Conservation (phyloP, 2,888 invertebrate genomes). For the Philhelius pedissequus region DNA sequence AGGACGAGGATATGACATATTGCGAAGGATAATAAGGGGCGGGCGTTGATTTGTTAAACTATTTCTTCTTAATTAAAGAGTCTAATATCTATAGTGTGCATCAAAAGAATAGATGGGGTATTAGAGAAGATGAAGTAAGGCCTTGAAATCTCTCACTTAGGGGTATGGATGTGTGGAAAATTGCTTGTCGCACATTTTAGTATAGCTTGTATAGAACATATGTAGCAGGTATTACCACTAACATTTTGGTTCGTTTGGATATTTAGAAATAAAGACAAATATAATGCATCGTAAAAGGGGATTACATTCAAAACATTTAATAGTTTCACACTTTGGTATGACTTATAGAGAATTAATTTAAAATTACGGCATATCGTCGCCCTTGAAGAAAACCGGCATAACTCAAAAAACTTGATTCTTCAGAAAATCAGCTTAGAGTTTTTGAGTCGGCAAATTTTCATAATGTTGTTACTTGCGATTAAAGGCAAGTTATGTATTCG, state of each 20-base stretch:
- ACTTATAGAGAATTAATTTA: neutral
- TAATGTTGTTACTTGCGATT: too few species aligned
- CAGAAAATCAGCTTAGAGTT: too few species aligned
- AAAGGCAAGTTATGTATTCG: too few species aligned
- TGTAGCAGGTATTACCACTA: neutral
- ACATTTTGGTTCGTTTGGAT: neutral
- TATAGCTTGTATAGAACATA: neutral
- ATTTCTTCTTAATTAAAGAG: constrained; percentile 49
- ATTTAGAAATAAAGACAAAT: neutral
- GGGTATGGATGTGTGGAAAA: neutral
- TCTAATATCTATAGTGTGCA: constrained; percentile 30
- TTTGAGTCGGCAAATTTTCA: too few species aligned
- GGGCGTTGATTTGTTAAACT: constrained; percentile 23
- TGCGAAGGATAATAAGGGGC: constrained; percentile 2
- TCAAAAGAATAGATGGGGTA: constrained; percentile 31
- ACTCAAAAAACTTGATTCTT: too few species aligned
- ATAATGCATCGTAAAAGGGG: neutral
- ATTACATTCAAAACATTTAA: neutral
- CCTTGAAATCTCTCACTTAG: constrained; percentile 1
- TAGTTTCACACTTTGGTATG: neutral
- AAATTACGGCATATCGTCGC: too few species aligned
- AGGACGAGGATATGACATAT: neutral
- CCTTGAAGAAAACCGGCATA: too few species aligned
- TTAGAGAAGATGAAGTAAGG: neutral
- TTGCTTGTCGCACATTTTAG: neutral